Percentiles rank a stretch among this genome's conserved stretches.
phyloP scores from a whole-genome alignment of 2,888 invertebrate species.

The Crioceris asparagi region DNA sequence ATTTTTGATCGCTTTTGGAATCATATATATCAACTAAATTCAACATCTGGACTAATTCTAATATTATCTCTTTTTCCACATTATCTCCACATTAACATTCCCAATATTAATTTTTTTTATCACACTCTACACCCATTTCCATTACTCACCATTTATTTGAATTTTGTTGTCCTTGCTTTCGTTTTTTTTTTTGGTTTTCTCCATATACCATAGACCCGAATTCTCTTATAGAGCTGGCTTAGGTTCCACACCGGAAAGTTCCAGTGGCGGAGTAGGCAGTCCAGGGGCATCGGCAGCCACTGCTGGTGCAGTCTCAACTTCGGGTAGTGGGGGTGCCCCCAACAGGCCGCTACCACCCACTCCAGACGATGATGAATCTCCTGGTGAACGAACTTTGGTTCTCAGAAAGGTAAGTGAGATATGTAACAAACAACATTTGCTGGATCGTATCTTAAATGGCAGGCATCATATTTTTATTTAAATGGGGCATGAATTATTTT shows the following conservation, averaged over 20 bases:
- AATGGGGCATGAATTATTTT: no score
- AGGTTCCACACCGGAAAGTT: slow-evolving; percentile 50
- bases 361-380: slow-evolving; percentile 74
- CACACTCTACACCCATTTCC: slow-evolving; percentile 1
- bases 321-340: slow-evolving; percentile 59
- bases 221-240: slow-evolving; percentile 70
- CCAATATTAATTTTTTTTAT: slow-evolving; percentile 3
- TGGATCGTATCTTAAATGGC: no score
- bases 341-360: slow-evolving; percentile 91
- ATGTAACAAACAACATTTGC: no score
- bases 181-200: slow-evolving; percentile 13
- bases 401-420: slow-evolving; percentile 77
- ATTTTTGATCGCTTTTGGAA: no score
- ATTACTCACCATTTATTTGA: slow-evolving; percentile 4
- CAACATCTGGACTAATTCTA: no score
- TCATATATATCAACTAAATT: no score
- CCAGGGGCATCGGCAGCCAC: slow-evolving; percentile 39
- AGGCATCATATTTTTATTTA: no score
- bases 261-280: slow-evolving; percentile 38
- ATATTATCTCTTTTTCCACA: no score
- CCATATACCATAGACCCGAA: slow-evolving; percentile 63
- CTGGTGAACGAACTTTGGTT: slow-evolving; percentile 80
- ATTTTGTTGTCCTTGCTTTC: slow-evolving; percentile 9
- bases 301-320: slow-evolving; percentile 29
- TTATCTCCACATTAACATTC: slow-evolving; percentile 1